A percentile compares a stretch with the other conserved stretches of the same genome.
These are phyloP conservation scores for Gortyna flavago DNA, from an alignment of 2,888 invertebrate species.

Conservation along the genomic window DNA sequence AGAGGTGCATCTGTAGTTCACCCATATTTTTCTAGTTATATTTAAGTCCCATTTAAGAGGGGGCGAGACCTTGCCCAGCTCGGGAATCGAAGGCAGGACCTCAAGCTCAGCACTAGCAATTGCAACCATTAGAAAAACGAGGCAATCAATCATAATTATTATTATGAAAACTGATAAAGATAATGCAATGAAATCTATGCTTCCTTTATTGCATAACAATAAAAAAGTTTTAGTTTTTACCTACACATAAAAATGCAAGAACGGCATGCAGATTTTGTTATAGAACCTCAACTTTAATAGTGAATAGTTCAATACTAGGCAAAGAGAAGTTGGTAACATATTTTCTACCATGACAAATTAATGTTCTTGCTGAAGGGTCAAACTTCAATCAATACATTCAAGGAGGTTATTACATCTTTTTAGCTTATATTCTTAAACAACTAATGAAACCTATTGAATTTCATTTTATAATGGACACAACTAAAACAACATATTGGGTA, in stretches of 20 bases:
- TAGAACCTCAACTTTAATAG: not conserved
- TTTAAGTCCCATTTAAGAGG: not conserved
- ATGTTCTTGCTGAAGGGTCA: conserved; percentile 1
- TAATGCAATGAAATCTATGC: not conserved
- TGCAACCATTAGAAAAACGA: not conserved
- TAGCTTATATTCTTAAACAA: not conserved
- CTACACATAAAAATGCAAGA: conserved; percentile 1
- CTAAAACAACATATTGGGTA: not conserved
- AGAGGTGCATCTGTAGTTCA: not conserved
- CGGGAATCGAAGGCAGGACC: not conserved
- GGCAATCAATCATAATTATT: not conserved
- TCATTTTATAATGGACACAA: not conserved
- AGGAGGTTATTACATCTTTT: not conserved
- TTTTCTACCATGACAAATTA: not conserved
- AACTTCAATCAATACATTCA: conserved; percentile 5
- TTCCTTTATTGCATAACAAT: conserved; percentile 7
- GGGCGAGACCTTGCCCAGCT: not conserved
- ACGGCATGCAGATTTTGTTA: not conserved
- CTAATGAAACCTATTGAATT: not conserved
- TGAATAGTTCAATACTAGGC: not conserved
- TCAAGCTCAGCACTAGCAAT: not conserved
- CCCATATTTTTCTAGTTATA: no score
- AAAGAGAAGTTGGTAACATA: not conserved
- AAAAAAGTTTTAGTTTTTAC: not conserved
- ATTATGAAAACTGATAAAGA: not conserved